phyloP scores from a whole-genome alignment of 2,888 invertebrate genomes.

The Cosmopolites sordidus region DNA sequence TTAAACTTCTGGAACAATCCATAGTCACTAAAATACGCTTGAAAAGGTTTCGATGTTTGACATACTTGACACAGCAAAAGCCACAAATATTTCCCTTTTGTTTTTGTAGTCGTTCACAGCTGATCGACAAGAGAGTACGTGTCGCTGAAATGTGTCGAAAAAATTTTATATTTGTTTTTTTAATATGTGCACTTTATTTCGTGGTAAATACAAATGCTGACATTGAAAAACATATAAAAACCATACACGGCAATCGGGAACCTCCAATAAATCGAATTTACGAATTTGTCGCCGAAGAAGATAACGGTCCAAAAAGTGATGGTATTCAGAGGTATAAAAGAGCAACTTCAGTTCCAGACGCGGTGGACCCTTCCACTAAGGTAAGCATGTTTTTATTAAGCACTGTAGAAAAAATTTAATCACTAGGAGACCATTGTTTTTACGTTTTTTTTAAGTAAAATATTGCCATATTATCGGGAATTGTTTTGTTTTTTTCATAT shows the following conservation, averaged over 20 bases:
- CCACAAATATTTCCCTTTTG: not conserved
- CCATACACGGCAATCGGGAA: conserved; percentile 30
- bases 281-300: conserved; percentile 26
- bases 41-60: not conserved
- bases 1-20: too few species aligned
- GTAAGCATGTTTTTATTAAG: not conserved
- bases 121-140: conserved; percentile 1
- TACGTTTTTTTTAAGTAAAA: too few species aligned
- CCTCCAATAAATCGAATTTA: conserved; percentile 17
- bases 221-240: conserved; percentile 30
- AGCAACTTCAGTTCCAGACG: conserved; percentile 2
- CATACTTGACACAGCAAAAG: not conserved
- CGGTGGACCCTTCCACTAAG: conserved; percentile 7
- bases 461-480: too few species aligned
- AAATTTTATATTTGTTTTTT: conserved; percentile 20
- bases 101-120: conserved; percentile 6
- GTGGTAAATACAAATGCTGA: conserved; percentile 29
- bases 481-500: too few species aligned
- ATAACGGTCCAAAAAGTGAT: conserved; percentile 4
- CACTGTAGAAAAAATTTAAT: too few species aligned
- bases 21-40: too few species aligned
- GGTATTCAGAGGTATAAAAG: conserved; percentile 4
- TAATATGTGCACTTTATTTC: conserved; percentile 31
- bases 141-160: conserved; percentile 7
- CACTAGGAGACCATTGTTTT: too few species aligned